Conservation (phyloP, 2,113 vertebrate species). For the Lycocorax pyrrhopterus region DNA sequence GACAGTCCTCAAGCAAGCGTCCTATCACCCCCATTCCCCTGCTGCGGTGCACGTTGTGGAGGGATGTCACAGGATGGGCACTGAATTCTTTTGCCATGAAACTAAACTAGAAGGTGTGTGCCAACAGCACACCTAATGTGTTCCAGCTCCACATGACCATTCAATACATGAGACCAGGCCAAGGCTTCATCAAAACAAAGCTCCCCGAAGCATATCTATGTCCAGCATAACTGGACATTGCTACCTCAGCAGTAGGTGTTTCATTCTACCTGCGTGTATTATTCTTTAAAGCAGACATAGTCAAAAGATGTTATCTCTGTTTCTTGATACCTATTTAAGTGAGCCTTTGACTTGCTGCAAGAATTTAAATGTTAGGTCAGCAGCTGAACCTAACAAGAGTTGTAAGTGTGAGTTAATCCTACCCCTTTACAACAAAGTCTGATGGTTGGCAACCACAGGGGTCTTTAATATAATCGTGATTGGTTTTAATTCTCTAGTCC, state of each 20-base stretch:
- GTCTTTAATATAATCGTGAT: not conserved
- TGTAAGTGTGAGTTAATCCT: not conserved
- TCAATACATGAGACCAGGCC: not conserved
- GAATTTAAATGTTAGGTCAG: not conserved
- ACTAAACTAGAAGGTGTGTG: not conserved
- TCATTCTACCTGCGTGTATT: not conserved
- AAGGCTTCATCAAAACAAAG: not conserved
- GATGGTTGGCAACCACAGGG: not conserved
- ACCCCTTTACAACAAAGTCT: not conserved
- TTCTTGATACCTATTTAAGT: not conserved
- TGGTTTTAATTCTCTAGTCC: not conserved
- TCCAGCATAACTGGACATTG: not conserved
- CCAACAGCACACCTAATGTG: not conserved
- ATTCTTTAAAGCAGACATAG: not conserved
- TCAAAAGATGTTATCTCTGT: not conserved
- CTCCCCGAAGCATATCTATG: not conserved
- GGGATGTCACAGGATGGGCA: not conserved
- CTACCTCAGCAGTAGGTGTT: not conserved
- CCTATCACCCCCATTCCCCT: not conserved
- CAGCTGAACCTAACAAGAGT: not conserved
- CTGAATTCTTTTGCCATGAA: not conserved
- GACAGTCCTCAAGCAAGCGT: not conserved
- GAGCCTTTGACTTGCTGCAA: not conserved
- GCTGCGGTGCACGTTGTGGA: fast-evolving
- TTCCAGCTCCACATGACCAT: not conserved